These are phyloP conservation scores for Emys orbicularis DNA, from an alignment of 2,797 vertebrate species.

Conservation along the genomic window DNA sequence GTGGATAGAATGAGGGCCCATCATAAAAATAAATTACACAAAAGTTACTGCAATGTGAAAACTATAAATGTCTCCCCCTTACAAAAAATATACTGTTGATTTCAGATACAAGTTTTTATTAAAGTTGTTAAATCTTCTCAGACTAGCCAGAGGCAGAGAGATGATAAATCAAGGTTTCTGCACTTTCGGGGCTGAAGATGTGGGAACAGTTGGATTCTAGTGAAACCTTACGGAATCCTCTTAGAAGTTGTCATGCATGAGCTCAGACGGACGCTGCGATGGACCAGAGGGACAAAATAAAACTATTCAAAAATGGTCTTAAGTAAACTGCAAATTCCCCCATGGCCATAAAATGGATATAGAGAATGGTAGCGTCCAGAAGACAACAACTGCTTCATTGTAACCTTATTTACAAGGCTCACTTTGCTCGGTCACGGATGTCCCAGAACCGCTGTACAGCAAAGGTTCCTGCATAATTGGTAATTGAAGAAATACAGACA, in stretches of 20 bases:
- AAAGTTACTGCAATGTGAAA: neutral
- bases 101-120: constrained; percentile 16
- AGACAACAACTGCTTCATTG: neutral
- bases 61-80: neutral
- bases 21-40: neutral
- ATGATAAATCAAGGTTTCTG: neutral
- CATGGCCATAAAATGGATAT: neutral
- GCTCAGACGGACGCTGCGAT: neutral
- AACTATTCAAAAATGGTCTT: neutral
- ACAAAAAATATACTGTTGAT: neutral
- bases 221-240: constrained; percentile 3
- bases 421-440: neutral
- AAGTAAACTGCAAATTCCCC: constrained; percentile 5
- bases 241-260: neutral
- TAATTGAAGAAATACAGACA: neutral
- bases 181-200: neutral
- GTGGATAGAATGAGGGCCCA: neutral
- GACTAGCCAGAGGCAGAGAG: neutral
- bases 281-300: neutral
- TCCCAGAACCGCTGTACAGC: neutral
- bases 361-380: neutral
- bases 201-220: neutral
- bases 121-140: constrained; percentile 6
- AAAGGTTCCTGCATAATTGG: neutral
- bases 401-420: neutral